These are phyloP conservation scores for Ichneumoninae sp. DNA, from an alignment of 2,888 invertebrate genomes.

Conservation along the genomic window DNA sequence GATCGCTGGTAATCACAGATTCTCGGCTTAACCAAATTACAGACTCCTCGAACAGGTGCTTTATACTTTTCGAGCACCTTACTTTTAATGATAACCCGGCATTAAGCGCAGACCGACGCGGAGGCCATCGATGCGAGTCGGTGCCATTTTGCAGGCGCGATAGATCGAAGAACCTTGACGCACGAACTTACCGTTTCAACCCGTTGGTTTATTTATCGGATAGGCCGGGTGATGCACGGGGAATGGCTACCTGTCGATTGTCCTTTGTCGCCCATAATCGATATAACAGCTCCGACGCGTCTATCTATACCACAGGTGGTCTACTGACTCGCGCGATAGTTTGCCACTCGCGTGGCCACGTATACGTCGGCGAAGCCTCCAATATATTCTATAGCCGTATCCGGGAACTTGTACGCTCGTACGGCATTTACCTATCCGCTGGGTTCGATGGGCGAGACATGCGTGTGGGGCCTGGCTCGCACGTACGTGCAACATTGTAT, in stretches of 20 bases:
- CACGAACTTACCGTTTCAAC: conserved; percentile 73
- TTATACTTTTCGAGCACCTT: not conserved
- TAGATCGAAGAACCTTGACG: conserved; percentile 79
- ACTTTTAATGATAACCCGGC: not conserved
- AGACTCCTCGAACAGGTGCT: not conserved
- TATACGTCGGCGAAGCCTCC: conserved; percentile 16
- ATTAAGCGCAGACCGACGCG: not conserved
- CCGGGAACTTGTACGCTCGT: conserved; percentile 13
- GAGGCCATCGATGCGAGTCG: conserved; percentile 38
- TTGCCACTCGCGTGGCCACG: conserved; percentile 45
- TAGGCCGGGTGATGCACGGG: conserved; percentile 53
- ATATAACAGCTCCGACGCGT: conserved; percentile 68
- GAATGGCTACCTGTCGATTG: conserved; percentile 78
- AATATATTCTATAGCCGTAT: conserved; percentile 28
- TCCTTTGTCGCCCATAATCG: conserved; percentile 75
- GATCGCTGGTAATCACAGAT: not conserved
- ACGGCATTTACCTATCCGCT: not conserved
- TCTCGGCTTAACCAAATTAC: not conserved
- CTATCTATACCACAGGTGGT: conserved; percentile 23
- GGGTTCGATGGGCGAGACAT: conserved; percentile 48
- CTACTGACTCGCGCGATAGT: conserved; percentile 25
- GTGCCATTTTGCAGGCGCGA: conserved; percentile 56
- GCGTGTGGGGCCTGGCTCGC: conserved; percentile 43
- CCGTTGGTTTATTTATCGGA: conserved; percentile 79
- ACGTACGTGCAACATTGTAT: conserved; percentile 46